Evolutionary conservation across 2,113 vertebrate genomes (phyloP), one percentile per base, ranked within the genome.

Genomic region (Clinocottus analis): DNA sequence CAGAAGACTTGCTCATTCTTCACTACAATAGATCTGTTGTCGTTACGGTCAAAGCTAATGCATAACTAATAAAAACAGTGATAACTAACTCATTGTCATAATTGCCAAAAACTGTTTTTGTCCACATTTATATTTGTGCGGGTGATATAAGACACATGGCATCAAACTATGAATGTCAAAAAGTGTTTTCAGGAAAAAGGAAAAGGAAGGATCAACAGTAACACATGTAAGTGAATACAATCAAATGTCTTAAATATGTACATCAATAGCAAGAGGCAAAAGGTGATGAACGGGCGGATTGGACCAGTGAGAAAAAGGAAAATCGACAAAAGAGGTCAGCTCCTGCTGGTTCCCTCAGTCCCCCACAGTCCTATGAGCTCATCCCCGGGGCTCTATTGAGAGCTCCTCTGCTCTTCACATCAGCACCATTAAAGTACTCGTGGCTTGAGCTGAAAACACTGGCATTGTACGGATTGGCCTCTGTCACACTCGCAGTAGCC

Each of bases 401-500:
- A 53, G 51, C 21, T 12, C 1, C 49, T 8, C 47, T 49, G 19
- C 47, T 53, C 51, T 8, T n/a, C 23, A 56, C 53, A 27, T 27
- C 53, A 56, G 53, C 53, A 29, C 55, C 55, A 58, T 29, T 58
- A 58, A 7, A 14, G 25, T 58, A 13, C 25, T 7, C 3, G 25
- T 16, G 27, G 7, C 55, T 58, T 58, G 25, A 7, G 25, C 58
- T 23, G 71, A 45, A 45, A 68, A 13, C 62, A 65, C 25, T 33
- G 23, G 19, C n/a, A 33, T 7, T 39, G n/a, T n/a, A 43, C 13
- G 3, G 25, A 43, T 45, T 17, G 29, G 37, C 49, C 47, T 67
- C 56, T 17, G 25, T 47, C 63, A 37, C 37, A 55, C 31, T 83
- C 51, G 1, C 60, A 72, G 78, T 55, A 33, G 41, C 7, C 6